Base-by-base conservation (phyloP, 1,140 invertebrate species). In the Macrosteles quadrilineatus region DNA sequence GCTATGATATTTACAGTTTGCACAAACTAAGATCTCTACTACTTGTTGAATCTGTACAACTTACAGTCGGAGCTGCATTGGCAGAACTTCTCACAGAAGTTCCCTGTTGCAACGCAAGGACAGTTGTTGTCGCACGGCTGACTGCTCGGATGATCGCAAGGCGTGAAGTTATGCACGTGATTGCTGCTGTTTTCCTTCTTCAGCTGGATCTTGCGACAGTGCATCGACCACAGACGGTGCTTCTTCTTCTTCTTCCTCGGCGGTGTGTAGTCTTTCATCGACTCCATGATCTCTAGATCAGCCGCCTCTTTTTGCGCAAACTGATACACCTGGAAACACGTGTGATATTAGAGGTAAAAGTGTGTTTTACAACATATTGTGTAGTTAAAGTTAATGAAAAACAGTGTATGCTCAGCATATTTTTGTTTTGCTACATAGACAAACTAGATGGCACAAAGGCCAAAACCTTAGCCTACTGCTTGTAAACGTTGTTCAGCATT, bases 31-130 rank as follows among this genome's bases (percentile, higher is more conserved):
- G n/a, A n/a, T n/a, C n/a, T n/a, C n/a, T n/a, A n/a, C n/a, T n/a
- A n/a, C n/a, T n/a, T n/a, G n/a, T n/a, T n/a, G n/a, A n/a, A n/a
- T n/a, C n/a, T n/a, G n/a, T n/a, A n/a, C n/a, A n/a, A 88, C 88
- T 89, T 81, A 92, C 96, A 99, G 76, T 98, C 96, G 70, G 88
- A 90, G 77, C 91, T 96, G 79, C 97, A 99, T 73, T 96, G 93
- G 77, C 97, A 99, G 81, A 96, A 99, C 80, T 99, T 99, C 80
- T 99, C 97, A 79, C 97, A 99, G 80, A 98, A 98, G 81, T 97
- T 98, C 77, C 96, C 93, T 0, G 94, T 90, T 74, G 92, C 89
- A 59, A 97, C 91, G 78, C 97, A 98, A 0, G 91, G 91, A 81
- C 97, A 99, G 27, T 88, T 87, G 66, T 89, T 88, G 78, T 98